Conservation (phyloP, 1,140 invertebrate genomes). For the Calosoma granatense region DNA sequence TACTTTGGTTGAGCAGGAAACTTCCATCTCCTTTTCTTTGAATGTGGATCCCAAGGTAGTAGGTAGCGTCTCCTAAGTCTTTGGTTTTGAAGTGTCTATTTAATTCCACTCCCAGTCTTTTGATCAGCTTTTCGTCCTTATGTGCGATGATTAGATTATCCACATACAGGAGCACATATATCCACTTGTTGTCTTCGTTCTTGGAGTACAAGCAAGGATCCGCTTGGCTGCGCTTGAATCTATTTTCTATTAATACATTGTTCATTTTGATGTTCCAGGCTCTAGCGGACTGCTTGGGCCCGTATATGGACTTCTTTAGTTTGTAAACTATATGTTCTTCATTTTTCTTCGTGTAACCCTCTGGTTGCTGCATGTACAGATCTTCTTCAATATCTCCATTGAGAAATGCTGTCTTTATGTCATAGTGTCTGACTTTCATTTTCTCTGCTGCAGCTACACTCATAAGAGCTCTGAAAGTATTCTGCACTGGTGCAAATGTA, state of each 20-base stretch:
- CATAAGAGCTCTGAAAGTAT: slow-evolving; percentile 26
- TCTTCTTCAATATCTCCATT: slow-evolving; percentile 27
- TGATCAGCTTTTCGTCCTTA: not conserved
- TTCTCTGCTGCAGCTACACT: slow-evolving; percentile 18
- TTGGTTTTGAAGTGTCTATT: not conserved
- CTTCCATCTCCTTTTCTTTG: not conserved
- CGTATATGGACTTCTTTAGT: not conserved
- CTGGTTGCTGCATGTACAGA: slow-evolving; percentile 21
- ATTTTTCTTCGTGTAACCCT: not conserved
- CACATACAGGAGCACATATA: not conserved
- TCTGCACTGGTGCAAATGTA: slow-evolving; percentile 27
- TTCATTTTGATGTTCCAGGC: not conserved
- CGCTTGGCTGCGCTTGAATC: not conserved
- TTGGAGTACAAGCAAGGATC: not conserved
- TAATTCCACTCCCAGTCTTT: not conserved
- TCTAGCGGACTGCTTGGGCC: slow-evolving; percentile 12
- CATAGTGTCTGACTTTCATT: slow-evolving; percentile 26
- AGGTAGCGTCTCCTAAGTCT: not conserved
- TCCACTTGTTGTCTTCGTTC: not conserved
- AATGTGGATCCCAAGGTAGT: not conserved
- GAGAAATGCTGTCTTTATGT: slow-evolving; percentile 30
- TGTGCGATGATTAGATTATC: not conserved
- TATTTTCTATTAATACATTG: not conserved
- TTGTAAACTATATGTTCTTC: not conserved
- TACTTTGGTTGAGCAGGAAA: not conserved